Evolutionary conservation across 2,113 vertebrate species (phyloP).

Genomic region (Mesembrinibis cayennensis): DNA sequence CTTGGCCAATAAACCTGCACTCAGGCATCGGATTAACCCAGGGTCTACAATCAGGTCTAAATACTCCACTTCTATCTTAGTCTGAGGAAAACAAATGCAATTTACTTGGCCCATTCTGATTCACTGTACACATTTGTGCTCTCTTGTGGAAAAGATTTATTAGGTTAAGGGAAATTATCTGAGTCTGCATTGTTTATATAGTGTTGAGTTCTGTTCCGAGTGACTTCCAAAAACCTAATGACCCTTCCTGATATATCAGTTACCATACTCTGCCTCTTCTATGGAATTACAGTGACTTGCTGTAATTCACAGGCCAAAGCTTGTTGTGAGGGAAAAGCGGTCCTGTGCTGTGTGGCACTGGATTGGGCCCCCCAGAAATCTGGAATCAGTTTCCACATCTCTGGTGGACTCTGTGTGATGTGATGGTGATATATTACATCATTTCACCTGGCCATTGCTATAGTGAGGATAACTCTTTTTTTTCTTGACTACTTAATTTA

Average conservation of each 20-base stretch:
- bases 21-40: neutral
- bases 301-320: neutral
- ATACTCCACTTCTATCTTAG: neutral
- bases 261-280: neutral
- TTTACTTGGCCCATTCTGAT: neutral
- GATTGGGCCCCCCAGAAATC: neutral
- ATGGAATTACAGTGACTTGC: neutral
- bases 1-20: neutral
- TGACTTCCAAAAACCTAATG: neutral
- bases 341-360: neutral
- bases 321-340: neutral
- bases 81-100: neutral
- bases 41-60: neutral
- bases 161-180: neutral
- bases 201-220: neutral
- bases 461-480: neutral
- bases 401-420: neutral
- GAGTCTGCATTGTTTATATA: neutral
- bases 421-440: neutral
- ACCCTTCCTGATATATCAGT: neutral
- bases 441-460: neutral
- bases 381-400: neutral
- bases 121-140: neutral
- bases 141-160: neutral
- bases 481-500: neutral